Conservation (phyloP, 2,797 vertebrate species). For the Triplophysa yarkandensis region DNA sequence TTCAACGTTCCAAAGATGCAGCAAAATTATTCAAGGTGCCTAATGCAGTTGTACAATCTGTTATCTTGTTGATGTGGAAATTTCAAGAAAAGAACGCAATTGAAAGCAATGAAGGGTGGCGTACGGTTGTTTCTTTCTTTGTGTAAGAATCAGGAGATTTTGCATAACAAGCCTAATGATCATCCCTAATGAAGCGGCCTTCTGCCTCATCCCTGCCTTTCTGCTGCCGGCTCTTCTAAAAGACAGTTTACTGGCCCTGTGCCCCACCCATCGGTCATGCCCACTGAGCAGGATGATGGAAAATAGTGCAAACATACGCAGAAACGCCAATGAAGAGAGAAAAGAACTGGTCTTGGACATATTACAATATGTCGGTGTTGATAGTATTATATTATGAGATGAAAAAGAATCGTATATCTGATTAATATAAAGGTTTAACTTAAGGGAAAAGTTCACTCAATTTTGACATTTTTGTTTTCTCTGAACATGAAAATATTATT, state of each 20-base stretch:
- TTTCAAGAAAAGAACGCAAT: background rate
- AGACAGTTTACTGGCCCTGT: constrained; percentile 67
- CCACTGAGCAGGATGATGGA: constrained; percentile 61
- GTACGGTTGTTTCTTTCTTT: constrained; percentile 5
- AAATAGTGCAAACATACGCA: constrained; percentile 65
- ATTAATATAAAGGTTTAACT: background rate
- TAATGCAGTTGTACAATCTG: constrained; percentile 35
- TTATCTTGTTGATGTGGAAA: constrained; percentile 20
- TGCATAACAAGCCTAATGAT: constrained; percentile 73
- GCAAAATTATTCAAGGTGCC: constrained; percentile 8
- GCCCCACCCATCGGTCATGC: constrained; percentile 62
- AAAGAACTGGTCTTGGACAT: constrained; percentile 26
- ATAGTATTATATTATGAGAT: constrained; percentile 10
- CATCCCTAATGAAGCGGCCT: constrained; percentile 66
- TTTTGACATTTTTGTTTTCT: no score
- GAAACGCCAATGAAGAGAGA: constrained; percentile 51
- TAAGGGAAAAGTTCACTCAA: background rate
- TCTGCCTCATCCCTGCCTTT: constrained; percentile 63
- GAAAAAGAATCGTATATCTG: background rate
- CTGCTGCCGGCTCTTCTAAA: constrained; percentile 37
- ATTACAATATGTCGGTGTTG: constrained; percentile 8
- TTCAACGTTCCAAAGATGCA: constrained; percentile 21
- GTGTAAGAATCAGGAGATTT: constrained; percentile 63
- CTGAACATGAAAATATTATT: no score
- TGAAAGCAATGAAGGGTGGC: constrained; percentile 20